These are phyloP conservation scores for Athalia circularis DNA, from an alignment of 2,888 invertebrate genomes.

Conservation along the genomic window DNA sequence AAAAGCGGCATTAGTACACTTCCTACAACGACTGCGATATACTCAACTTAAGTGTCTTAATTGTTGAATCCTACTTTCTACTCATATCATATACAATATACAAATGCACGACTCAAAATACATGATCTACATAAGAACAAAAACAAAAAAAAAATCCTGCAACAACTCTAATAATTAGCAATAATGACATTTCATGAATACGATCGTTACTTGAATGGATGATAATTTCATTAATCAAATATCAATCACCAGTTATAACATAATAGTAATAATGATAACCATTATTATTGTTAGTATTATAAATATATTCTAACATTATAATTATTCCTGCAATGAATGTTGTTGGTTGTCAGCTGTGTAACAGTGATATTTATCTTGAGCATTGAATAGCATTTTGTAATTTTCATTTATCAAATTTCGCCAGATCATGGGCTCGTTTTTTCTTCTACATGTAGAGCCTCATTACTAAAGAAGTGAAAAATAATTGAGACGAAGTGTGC, in stretches of 20 bases:
- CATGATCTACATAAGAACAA: slow-evolving; percentile 1
- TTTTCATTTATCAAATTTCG: not conserved
- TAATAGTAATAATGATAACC: slow-evolving; percentile 61
- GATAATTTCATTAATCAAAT: slow-evolving; percentile 49
- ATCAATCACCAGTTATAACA: slow-evolving; percentile 43
- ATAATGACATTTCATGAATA: slow-evolving; percentile 9
- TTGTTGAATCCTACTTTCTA: slow-evolving; percentile 63
- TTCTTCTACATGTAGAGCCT: slow-evolving; percentile 11
- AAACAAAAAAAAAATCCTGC: slow-evolving; percentile 4
- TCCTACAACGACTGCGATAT: slow-evolving; percentile 56
- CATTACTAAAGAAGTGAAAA: not conserved
- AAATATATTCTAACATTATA: slow-evolving; percentile 65
- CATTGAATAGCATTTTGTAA: not conserved
- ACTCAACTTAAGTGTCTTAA: slow-evolving; percentile 67
- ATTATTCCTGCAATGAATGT: slow-evolving; percentile 58
- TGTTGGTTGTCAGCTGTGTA: slow-evolving; percentile 48
- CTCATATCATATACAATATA: slow-evolving; percentile 44
- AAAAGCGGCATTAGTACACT: slow-evolving; percentile 57
- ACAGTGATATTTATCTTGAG: slow-evolving; percentile 26
- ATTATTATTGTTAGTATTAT: slow-evolving; percentile 54
- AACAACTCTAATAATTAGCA: slow-evolving; percentile 34
- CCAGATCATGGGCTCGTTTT: slow-evolving; percentile 15
- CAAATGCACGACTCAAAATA: not conserved
- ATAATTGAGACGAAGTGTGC: slow-evolving; percentile 15
- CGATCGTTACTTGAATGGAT: slow-evolving; percentile 42